Base-by-base conservation (phyloP, 2,888 invertebrate genomes). In the Tuta absoluta region DNA sequence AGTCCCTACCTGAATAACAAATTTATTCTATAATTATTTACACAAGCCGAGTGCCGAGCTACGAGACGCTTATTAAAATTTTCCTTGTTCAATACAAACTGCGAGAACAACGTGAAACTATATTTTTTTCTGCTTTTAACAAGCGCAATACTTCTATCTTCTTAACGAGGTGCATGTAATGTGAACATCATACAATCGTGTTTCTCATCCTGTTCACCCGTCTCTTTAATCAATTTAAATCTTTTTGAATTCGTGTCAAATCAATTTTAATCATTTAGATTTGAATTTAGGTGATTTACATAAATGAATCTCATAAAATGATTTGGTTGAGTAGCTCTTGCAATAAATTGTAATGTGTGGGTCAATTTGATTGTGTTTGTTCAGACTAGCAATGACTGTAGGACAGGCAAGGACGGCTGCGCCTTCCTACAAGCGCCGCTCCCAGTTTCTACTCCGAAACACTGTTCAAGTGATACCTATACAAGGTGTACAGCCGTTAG, bases 291-390 rank as follows among this genome's bases (percentile, higher is more conserved):
- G 23, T 24, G 1, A 53, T 21, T 24, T n/a, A n/a, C 24, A 24
- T 12, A 14, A 51, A 7, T 24, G 28, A 53, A 53, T 53, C 14
- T n/a, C 28, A n/a, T 53, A 53, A 53, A n/a, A 12, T 53, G 53
- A 53, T 28, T 49, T 38, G 23, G 45, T 19, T 45, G 33, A 24
- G 14, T 53, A 10, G 33, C 10, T 33, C 33, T 33, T 1, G 53
- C 21, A 5, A 24, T 53, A 24, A 53, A 21, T 53, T 28, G 12
- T n/a, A n/a, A 33, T 33, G 28, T 28, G 24, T 19, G 49, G 21
- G 53, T 53, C 28, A 53, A 53, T 24, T 24, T 12, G 28, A 53
- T 53, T 53, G 53, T 53, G 28, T 53, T 53, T 53, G 53, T 53
- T 24, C n/a, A 28, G 28, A 28, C 28, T 28, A 24, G 53, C n/a